phyloP scores from a whole-genome alignment of 2,888 invertebrate species.

The Micoletzkya japonica region DNA sequence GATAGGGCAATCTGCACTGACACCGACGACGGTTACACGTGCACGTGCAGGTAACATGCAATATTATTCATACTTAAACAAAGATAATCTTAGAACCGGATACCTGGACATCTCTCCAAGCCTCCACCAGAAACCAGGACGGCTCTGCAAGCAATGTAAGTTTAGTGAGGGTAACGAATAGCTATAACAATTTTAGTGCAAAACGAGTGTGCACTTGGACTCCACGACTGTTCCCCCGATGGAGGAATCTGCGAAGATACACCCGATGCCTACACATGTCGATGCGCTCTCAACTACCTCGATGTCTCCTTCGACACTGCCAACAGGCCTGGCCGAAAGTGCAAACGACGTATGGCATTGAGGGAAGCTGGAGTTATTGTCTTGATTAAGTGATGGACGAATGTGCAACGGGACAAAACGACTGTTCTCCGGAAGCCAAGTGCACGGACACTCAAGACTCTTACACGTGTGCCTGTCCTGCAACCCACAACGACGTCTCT shows the following conservation, averaged over 20 bases:
- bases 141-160: constrained; percentile 60
- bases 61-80: background rate
- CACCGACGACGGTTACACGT: constrained; percentile 59
- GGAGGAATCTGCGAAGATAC: constrained; percentile 63
- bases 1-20: constrained; percentile 61
- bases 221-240: constrained; percentile 55
- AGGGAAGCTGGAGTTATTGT: background rate
- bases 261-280: constrained; percentile 61
- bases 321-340: constrained; percentile 61
- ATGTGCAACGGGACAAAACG: constrained; percentile 70
- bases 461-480: constrained; percentile 61
- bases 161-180: background rate
- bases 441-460: constrained; percentile 60
- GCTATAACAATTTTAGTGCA: constrained; percentile 43
- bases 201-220: constrained; percentile 56
- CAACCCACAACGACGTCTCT: constrained; percentile 57
- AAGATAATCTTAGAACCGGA: constrained; percentile 31
- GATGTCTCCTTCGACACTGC: constrained; percentile 61
- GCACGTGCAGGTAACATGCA: constrained; percentile 38
- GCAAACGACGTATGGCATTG: constrained; percentile 49
- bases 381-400: constrained; percentile 79
- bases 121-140: constrained; percentile 53
- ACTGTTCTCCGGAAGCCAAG: constrained; percentile 58
- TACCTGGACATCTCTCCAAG: constrained; percentile 63
- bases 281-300: constrained; percentile 59